phyloP scores from a whole-genome alignment of 1,140 invertebrate species.

The Heliconius eleuchia region DNA sequence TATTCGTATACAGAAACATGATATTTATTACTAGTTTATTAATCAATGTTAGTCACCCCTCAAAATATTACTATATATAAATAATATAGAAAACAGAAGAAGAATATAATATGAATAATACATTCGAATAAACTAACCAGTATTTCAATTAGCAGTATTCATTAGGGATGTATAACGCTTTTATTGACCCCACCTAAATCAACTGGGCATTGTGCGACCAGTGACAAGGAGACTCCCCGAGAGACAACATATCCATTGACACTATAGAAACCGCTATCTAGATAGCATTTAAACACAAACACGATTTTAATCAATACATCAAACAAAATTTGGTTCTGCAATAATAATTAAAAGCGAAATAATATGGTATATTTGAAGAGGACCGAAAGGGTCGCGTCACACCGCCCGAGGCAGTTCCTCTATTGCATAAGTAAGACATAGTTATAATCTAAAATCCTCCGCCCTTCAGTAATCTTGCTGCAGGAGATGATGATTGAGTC shows the following conservation, averaged over 20 bases:
- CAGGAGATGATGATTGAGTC: slow-evolving; percentile 77
- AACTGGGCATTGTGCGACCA: slow-evolving; percentile 35
- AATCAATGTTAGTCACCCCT: background rate
- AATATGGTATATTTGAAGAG: slow-evolving; percentile 79
- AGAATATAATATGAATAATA: slow-evolving; percentile 10
- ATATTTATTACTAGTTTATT: background rate
- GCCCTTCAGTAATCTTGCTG: slow-evolving; percentile 72
- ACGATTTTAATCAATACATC: slow-evolving; percentile 80
- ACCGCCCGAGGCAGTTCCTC: slow-evolving; percentile 58
- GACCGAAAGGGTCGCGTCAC: slow-evolving; percentile 66
- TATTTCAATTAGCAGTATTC: slow-evolving; percentile 38
- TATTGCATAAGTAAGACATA: slow-evolving; percentile 76
- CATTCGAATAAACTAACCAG: slow-evolving; percentile 16
- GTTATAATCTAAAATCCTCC: slow-evolving; percentile 70
- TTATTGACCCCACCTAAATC: slow-evolving; percentile 45
- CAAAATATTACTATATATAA: background rate
- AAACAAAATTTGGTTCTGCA: slow-evolving; percentile 75
- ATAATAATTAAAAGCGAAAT: slow-evolving; percentile 82
- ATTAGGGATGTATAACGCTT: slow-evolving; percentile 36
- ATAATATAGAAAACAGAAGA: background rate
- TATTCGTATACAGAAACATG: background rate
- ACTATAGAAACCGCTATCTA: slow-evolving; percentile 46
- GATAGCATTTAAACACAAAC: slow-evolving; percentile 75
- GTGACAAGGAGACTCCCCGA: slow-evolving; percentile 46
- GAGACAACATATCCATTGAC: slow-evolving; percentile 68